Conservation (phyloP, 2,888 invertebrate species). For the Anarsia innoxiella region DNA sequence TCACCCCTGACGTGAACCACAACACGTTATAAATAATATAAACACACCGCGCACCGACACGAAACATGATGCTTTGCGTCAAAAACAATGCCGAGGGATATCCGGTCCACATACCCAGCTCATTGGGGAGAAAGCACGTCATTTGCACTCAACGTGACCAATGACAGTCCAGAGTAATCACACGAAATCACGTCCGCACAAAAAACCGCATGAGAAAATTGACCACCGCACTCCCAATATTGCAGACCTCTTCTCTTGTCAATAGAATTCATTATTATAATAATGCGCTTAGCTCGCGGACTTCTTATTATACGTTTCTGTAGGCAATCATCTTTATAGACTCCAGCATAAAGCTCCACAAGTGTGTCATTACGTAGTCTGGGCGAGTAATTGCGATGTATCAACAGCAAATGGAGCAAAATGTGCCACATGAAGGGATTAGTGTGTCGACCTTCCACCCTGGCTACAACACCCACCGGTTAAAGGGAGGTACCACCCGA, state of each 20-base stretch:
- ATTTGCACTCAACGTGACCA: constrained; percentile 11
- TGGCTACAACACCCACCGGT: constrained; percentile 20
- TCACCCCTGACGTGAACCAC: constrained; percentile 33
- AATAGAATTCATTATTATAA: too few species aligned
- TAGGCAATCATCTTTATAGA: not conserved
- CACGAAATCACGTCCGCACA: not conserved
- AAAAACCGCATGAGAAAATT: constrained; percentile 6
- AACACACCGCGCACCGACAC: constrained; percentile 54
- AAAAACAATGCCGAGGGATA: constrained; percentile 47
- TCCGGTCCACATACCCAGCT: constrained; percentile 42
- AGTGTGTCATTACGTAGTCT: constrained; percentile 1
- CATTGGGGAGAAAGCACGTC: constrained; percentile 19
- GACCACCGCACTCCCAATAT: not conserved
- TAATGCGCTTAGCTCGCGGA: too few species aligned
- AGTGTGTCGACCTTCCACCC: constrained; percentile 12
- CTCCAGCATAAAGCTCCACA: constrained; percentile 1
- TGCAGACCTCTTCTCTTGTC: too few species aligned
- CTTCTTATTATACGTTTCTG: too few species aligned
- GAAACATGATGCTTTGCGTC: constrained; percentile 46
- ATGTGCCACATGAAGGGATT: constrained; percentile 20
- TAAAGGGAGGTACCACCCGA: constrained; percentile 28
- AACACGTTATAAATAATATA: constrained; percentile 51
- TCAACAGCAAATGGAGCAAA: constrained; percentile 8
- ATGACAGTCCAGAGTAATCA: constrained; percentile 2
- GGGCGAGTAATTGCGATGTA: constrained; percentile 3